Evolutionary conservation across 2,797 vertebrate genomes (phyloP), one percentile per base, ranked within the genome.

Genomic region (Threskiornis aethiopicus): DNA sequence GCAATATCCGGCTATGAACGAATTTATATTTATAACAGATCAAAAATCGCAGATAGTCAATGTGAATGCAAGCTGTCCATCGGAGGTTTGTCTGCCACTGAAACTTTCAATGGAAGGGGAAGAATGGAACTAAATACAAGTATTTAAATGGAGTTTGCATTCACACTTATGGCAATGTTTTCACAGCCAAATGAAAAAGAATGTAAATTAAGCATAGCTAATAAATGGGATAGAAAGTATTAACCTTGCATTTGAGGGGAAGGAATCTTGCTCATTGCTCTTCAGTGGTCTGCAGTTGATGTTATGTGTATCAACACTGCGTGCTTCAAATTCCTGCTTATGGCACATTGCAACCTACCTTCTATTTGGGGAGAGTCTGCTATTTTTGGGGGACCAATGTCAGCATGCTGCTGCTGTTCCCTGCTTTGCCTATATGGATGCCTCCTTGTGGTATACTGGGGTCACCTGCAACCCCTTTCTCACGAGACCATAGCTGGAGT

Each of bases 201-300:
- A 55, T 73, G 65, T 66, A 96, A 97, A 94, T 87, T 93, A 96
- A 91, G 29, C 69, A 39, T 19, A 79, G 41, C 17, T 89, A 90
- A 88, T 69, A 92, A 92, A 72, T 70, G 81, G 64, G 73, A 83
- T 73, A 72, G 61, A 82, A 91, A 89, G 33, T 66, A 78, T 64
- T 83, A 93, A 82, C 72, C 67, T 97, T 96, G 90, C 41, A 37
- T 92, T 89, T 97, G 14, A 66, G 66, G 70, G 70, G 51, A 87
- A 87, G 18, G 20, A 66, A 64, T 66, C 54, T 69, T 78, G 24
- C 19, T 64, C 9, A 42, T 89, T 69, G 22, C 24, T 88, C 17
- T 41, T 86, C 16, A 51, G 49, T 6, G 6, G 5, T 52, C 24
- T 1, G 3, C 6, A 65, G 47, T 0, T 69, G 33, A 26, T 65